phyloP scores from a whole-genome alignment of 2,113 vertebrate genomes.

The Lampris incognitus region DNA sequence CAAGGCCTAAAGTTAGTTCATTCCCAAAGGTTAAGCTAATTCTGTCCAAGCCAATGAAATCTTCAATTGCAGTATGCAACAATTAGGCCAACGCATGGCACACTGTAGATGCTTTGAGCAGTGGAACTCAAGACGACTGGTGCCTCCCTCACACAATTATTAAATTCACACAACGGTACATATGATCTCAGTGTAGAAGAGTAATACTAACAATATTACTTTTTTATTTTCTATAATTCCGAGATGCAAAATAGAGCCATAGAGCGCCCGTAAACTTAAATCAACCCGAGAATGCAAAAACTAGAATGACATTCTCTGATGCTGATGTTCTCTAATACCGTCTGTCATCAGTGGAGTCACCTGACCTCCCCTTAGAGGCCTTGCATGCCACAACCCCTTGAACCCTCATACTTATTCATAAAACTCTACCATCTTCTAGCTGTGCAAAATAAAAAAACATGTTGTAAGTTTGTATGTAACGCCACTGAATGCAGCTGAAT shows the following conservation, averaged over 20 bases:
- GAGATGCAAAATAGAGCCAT: not conserved
- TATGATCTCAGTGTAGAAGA: too few species aligned
- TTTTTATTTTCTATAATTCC: conserved; percentile 2
- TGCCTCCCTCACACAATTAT: too few species aligned
- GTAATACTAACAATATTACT: not conserved
- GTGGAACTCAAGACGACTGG: not conserved
- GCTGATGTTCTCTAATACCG: not conserved
- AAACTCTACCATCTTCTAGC: not conserved
- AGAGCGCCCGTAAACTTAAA: conserved; percentile 29
- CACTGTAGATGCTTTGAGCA: not conserved
- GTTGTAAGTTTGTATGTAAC: not conserved
- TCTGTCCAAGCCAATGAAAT: conserved; percentile 28
- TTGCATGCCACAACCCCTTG: not conserved
- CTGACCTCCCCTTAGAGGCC: conserved; percentile 5
- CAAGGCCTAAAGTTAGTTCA: conserved; percentile 71
- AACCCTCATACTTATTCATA: not conserved
- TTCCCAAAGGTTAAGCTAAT: conserved; percentile 66
- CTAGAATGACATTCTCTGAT: conserved; percentile 15
- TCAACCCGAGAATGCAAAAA: conserved; percentile 17
- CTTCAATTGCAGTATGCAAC: conserved; percentile 30
- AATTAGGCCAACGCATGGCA: conserved; percentile 19
- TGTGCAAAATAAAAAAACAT: not conserved
- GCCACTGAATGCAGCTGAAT: not conserved
- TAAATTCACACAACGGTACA: too few species aligned
- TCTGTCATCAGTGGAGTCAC: conserved; percentile 6